Base-by-base conservation (phyloP, 2,797 vertebrate genomes). In the Meda fulgida region DNA sequence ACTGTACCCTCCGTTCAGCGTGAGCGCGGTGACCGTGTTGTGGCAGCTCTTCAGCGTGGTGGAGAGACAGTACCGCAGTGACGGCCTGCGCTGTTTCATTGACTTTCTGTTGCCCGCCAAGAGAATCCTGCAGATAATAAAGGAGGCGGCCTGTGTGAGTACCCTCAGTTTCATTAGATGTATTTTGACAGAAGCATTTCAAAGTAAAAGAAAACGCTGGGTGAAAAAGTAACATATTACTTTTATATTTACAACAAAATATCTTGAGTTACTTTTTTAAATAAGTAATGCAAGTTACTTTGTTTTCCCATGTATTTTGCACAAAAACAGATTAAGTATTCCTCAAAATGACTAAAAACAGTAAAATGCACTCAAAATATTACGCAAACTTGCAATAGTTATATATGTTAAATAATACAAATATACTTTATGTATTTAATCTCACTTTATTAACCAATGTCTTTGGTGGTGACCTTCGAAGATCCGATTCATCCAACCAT, bases 1-100 rank as follows among this genome's bases (percentile, higher is more conserved):
- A 1, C 90, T 97, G 36, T 96, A 96, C 89, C 95, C 92, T 6
- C 96, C 96, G 36, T 96, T 97, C 85, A 93, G 89, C 72, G 94
- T 92, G 87, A 96, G 96, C 0, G 96, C 96, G 0, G 92, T 94
- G 90, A 96, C 96, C 0, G 95, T 97, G 79, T 92, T 97, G 88
- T 96, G 96, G 96, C 96, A 97, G 93, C 96, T 97, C 78, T 96
- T 96, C 93, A 95, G 94, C 0, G 94, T 96, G 89, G 95, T 96
- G 66, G 96, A 97, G 90, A 93, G 95, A 63, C 95, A 95, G 89
- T 97, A 97, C 88, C 89, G 93, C 1, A 94, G 96, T 8, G 96
- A 97, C 89, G 96, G 96, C 40, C 95, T 96, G 76, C 95, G 94
- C 92, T 97, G 96, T 91, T 92, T 97, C 87, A 91, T 96, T 16